phyloP scores from a whole-genome alignment of 2,797 vertebrate genomes.

The Tachyglossus aculeatus region DNA sequence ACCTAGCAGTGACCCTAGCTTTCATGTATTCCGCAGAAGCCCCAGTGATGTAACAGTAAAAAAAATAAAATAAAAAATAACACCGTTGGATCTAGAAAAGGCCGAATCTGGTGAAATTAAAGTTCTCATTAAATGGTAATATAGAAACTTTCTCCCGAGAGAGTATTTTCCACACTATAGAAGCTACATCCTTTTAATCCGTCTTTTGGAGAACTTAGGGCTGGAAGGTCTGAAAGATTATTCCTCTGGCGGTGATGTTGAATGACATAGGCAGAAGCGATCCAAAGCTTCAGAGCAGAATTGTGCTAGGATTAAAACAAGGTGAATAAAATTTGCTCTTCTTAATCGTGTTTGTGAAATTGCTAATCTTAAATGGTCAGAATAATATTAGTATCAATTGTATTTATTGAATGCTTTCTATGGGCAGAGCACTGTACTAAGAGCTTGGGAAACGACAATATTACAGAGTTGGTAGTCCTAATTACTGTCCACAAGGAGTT shows the following conservation, averaged over 20 bases:
- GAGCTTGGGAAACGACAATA: too few species aligned
- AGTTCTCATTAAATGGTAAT: neutral
- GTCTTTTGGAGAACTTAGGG: neutral
- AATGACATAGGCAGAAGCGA: neutral
- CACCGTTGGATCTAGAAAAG: slow-evolving; percentile 13
- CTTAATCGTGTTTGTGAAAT: slow-evolving; percentile 53
- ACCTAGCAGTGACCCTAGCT: slow-evolving; percentile 2
- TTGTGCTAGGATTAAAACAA: slow-evolving; percentile 59
- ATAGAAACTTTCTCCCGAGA: neutral
- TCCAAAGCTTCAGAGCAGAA: slow-evolving; percentile 50
- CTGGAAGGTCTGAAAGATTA: slow-evolving; percentile 10
- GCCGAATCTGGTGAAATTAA: slow-evolving; percentile 25
- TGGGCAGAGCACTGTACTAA: too few species aligned
- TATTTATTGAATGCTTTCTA: too few species aligned
- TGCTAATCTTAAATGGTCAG: slow-evolving; percentile 66
- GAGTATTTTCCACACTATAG: slow-evolving; percentile 29
- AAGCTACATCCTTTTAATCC: neutral
- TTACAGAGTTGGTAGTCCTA: too few species aligned
- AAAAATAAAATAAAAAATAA: neutral
- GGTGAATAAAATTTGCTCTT: slow-evolving; percentile 40
- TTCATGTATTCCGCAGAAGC: neutral
- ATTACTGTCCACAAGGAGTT: too few species aligned
- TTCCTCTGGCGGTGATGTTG: neutral
- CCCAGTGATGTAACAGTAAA: slow-evolving; percentile 26
- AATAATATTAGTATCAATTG: too few species aligned